Conservation (phyloP, 1,140 invertebrate genomes). For the Papilio polyxenes region DNA sequence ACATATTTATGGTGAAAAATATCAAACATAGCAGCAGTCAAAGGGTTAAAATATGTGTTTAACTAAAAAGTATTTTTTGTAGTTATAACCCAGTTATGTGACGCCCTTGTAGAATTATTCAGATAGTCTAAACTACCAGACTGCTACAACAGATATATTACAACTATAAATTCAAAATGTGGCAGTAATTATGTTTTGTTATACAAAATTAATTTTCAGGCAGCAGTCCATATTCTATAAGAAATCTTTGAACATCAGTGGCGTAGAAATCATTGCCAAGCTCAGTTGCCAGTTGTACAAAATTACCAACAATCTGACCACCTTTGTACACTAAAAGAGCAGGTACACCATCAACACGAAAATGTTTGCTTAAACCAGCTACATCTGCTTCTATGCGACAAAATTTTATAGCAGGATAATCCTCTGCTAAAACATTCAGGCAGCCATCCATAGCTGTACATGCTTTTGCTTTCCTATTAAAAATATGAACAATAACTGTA, state of each 20-base stretch:
- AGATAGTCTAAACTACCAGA: no score
- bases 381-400: constrained; percentile 90
- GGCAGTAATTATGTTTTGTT: no score
- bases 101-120: no score
- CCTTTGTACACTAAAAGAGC: constrained; percentile 95
- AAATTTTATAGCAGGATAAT: constrained; percentile 95
- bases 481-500: constrained; percentile 95
- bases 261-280: constrained; percentile 95
- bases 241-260: constrained; percentile 93
- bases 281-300: constrained; percentile 92
- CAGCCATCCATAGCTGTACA: constrained; percentile 94
- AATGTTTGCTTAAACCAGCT: constrained; percentile 89
- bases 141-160: no score
- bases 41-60: no score
- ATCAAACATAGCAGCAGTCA: no score
- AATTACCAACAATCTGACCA: constrained; percentile 95
- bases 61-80: no score
- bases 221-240: constrained; percentile 91
- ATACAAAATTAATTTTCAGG: constrained; percentile 82
- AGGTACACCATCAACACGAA: constrained; percentile 93
- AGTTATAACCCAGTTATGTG: not conserved
- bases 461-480: constrained; percentile 86
- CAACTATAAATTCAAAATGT: no score
- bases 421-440: constrained; percentile 87
- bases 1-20: no score